Evolutionary conservation across 2,113 vertebrate genomes (phyloP).

Genomic region (Nansenia antarctica): DNA sequence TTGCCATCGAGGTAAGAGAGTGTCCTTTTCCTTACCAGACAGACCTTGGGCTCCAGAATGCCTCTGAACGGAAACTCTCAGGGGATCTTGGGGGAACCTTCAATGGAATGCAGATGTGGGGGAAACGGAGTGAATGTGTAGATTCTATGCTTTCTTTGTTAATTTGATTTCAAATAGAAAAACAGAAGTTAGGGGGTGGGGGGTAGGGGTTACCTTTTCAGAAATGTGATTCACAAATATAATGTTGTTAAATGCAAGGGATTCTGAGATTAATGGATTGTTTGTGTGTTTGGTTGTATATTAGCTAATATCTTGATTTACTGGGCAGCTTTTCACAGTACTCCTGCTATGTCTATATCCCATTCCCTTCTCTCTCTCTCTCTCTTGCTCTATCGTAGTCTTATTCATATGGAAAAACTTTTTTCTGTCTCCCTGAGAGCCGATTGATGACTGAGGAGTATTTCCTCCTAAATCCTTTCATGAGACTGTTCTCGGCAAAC

Average conservation of each 20-base stretch:
- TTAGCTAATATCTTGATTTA: not conserved
- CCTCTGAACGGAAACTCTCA: slow-evolving; percentile 53
- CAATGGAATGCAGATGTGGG: slow-evolving; percentile 64
- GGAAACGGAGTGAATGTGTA: not conserved
- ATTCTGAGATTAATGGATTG: no score
- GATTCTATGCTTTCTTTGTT: not conserved
- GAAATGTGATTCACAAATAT: no score
- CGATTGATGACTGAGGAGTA: slow-evolving; percentile 28
- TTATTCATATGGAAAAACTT: not conserved
- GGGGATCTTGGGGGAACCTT: slow-evolving; percentile 44
- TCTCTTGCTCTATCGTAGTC: not conserved
- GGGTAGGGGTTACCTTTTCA: no score
- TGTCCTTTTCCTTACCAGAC: slow-evolving; percentile 40
- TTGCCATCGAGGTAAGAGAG: slow-evolving; percentile 78
- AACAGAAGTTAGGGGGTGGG: no score
- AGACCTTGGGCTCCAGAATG: slow-evolving; percentile 56
- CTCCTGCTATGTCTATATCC: not conserved
- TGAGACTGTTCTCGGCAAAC: slow-evolving; percentile 15
- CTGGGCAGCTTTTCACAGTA: not conserved
- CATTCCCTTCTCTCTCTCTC: slow-evolving; percentile 6
- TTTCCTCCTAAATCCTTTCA: slow-evolving; percentile 8
- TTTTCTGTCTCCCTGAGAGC: not conserved
- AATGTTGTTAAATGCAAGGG: no score
- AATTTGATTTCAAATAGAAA: not conserved
- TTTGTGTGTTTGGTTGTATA: not conserved